These are phyloP conservation scores for Dreissena polymorpha DNA, from an alignment of 1,140 invertebrate genomes.

Conservation along the genomic window DNA sequence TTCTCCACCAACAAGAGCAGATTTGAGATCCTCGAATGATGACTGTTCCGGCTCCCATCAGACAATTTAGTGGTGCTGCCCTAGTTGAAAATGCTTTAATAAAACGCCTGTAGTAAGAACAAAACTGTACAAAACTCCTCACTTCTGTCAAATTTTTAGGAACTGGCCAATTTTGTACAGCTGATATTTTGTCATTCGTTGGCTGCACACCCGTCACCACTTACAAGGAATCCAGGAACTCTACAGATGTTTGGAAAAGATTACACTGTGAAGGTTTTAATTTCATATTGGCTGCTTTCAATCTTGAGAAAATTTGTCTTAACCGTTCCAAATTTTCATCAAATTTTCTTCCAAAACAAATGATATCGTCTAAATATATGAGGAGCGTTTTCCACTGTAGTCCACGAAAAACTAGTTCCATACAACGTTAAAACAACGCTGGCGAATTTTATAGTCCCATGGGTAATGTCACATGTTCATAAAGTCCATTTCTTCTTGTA, in stretches of 20 bases:
- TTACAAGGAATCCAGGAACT: constrained; percentile 11
- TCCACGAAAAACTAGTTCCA: neutral
- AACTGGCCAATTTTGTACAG: constrained; percentile 19
- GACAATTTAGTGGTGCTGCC: neutral
- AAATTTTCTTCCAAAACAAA: neutral
- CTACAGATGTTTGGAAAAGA: constrained; percentile 15
- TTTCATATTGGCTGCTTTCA: neutral
- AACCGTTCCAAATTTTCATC: neutral
- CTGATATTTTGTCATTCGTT: neutral
- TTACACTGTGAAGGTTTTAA: constrained; percentile 30
- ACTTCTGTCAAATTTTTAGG: constrained; percentile 24
- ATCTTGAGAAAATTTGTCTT: neutral
- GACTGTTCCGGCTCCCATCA: constrained; percentile 18
- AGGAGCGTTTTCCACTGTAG: constrained; percentile 10
- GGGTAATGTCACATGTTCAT: constrained; percentile 4
- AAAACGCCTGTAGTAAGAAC: constrained; percentile 25
- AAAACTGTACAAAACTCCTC: constrained; percentile 19
- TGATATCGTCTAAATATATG: constrained; percentile 30
- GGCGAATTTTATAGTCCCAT: constrained; percentile 19
- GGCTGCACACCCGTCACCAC: neutral
- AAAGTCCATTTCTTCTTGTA: constrained; percentile 24
- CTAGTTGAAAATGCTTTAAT: constrained; percentile 12
- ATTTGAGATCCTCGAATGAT: too few species aligned
- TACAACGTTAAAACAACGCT: neutral
- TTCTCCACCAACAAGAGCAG: too few species aligned